Percentiles rank a stretch among this genome's conserved stretches.
phyloP scores from a whole-genome alignment of 2,113 vertebrate genomes.

The Pterocles orientalis region DNA sequence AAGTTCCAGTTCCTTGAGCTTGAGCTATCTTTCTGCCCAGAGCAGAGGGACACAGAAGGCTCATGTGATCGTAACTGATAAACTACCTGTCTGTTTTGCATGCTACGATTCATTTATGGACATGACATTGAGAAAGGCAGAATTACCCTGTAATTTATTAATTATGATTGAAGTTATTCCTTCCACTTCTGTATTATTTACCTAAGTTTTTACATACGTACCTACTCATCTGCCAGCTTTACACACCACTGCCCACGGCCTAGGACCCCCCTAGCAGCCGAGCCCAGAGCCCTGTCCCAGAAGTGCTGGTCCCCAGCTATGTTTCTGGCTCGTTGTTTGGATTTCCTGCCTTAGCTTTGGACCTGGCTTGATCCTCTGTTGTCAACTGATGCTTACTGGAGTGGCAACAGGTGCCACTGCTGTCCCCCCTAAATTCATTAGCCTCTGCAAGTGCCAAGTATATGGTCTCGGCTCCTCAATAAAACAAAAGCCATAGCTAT shows the following conservation, averaged over 20 bases:
- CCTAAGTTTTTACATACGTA: background rate
- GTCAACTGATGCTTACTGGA: background rate
- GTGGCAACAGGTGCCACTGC: background rate
- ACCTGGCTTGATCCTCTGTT: background rate
- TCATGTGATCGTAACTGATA: background rate
- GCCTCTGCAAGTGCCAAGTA: background rate
- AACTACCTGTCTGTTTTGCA: constrained; percentile 16
- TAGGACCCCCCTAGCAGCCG: accelerated
- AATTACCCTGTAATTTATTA: constrained; percentile 6
- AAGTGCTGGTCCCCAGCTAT: background rate
- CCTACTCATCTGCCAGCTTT: background rate
- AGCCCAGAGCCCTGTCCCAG: background rate
- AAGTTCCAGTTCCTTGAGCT: background rate
- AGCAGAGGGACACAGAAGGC: constrained; percentile 1
- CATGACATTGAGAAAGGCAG: background rate
- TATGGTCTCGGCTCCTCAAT: background rate
- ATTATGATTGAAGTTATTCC: constrained; percentile 16
- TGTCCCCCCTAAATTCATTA: background rate
- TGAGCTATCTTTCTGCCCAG: background rate
- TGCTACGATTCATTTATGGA: background rate
- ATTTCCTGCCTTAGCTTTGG: background rate
- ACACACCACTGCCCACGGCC: background rate
- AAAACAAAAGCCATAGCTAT: background rate
- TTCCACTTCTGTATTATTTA: background rate
- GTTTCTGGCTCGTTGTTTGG: background rate